Evolutionary conservation across 2,113 vertebrate genomes (phyloP), one percentile per base, ranked within the genome.

Genomic region (Pluvianellus socialis): DNA sequence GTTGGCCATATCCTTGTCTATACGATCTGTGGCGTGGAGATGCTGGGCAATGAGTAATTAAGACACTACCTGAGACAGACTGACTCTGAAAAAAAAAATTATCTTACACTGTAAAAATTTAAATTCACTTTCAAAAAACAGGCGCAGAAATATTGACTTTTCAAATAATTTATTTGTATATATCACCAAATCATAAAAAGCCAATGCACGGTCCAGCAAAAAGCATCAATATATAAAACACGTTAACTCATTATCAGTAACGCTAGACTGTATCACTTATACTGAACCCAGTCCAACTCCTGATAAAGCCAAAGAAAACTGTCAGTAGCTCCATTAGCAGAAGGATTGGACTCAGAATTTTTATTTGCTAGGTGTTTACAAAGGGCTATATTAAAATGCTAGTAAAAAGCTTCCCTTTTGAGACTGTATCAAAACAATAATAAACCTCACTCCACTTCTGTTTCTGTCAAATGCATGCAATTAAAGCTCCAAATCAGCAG

Each of bases 161-260:
- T 86, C 86, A 91, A 88, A 95, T 91, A 42, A 70, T 97, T 97
- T 97, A 97, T 97, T 97, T 75, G 53, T 55, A 53, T 91, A 71
- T 93, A 73, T 94, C 90, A 97, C 90, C 65, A 95, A 94, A 97
- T 96, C 88, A 96, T 95, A 97, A 92, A 97, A 97, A 94, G 88
- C 83, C 30, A 58, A 95, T 79, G 59, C 66, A 94, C 77, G 50
- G 67, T 95, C 76, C 94, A 97, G 94, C 95, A 91, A 93, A 94
- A 96, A 96, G 79, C 92, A 81, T 88, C 89, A 44, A 95, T 93
- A 94, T 94, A 92, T 62, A 96, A 97, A 97, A 94, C 95, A 97
- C 56, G 2, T 58, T 49, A 67, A 74, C 61, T 91, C 40, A 0
- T 76, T 61, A 68, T 73, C 81, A 85, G 38, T 81, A 92, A 85